Percentiles rank a stretch among this genome's conserved stretches.
Evolutionary conservation across 2,888 invertebrate species (phyloP).

Genomic region (Theristus sp.): DNA sequence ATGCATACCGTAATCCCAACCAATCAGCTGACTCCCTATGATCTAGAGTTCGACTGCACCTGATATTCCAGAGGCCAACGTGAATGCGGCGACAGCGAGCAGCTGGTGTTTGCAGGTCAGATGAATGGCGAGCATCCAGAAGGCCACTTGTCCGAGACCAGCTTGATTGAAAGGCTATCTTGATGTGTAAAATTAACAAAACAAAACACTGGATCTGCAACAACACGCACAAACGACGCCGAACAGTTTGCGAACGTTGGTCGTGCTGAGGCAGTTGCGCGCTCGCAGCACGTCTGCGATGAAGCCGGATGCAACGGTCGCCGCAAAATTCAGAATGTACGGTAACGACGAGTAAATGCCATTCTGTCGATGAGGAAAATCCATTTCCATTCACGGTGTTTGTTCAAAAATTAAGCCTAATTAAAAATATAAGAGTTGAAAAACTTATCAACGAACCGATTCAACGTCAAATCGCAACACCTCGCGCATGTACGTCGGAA

Average conservation of each 20-base stretch:
- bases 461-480: background rate
- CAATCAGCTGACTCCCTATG: too few species aligned
- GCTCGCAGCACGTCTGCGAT: background rate
- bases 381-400: too few species aligned
- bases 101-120: background rate
- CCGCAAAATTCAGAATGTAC: background rate
- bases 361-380: too few species aligned
- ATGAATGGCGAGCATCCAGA: background rate
- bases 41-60: too few species aligned
- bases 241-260: background rate
- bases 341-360: background rate
- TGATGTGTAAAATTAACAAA: too few species aligned
- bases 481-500: background rate
- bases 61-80: background rate
- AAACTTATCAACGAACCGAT: background rate
- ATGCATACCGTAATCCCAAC: too few species aligned
- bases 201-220: too few species aligned
- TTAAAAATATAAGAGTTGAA: too few species aligned
- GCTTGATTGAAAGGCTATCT: too few species aligned
- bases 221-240: background rate
- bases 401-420: too few species aligned
- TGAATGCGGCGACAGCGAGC: background rate
- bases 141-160: background rate
- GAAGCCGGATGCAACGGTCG: background rate
- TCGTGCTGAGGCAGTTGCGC: background rate